These are phyloP conservation scores for Pristis pectinata DNA, from an alignment of 2,797 vertebrate genomes.

Conservation along the genomic window DNA sequence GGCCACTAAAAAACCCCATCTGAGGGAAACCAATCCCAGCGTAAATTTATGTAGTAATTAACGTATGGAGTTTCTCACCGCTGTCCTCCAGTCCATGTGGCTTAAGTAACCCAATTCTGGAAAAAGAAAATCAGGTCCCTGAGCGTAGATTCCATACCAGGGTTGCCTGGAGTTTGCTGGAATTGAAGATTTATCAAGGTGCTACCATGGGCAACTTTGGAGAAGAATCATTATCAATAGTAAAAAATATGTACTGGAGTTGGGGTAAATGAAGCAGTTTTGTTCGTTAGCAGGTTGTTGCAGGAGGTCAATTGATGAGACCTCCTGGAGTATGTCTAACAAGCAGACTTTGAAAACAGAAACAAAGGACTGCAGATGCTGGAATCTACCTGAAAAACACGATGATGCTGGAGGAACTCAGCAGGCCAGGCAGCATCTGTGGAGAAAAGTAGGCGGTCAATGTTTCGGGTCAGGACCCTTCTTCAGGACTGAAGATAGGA, in stretches of 20 bases:
- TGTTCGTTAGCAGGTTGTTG: neutral
- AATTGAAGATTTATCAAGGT: neutral
- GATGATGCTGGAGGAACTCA: too few relatives aligned
- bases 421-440: too few relatives aligned
- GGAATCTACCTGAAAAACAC: too few relatives aligned
- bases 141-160: neutral
- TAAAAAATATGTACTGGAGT: neutral
- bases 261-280: neutral
- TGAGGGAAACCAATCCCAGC: neutral
- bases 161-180: neutral
- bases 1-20: neutral
- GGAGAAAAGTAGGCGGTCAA: too few relatives aligned
- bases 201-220: too few relatives aligned
- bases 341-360: too few relatives aligned
- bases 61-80: neutral
- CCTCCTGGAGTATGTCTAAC: neutral
- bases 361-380: too few relatives aligned
- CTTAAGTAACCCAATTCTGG: neutral
- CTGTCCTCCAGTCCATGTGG: neutral
- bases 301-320: neutral
- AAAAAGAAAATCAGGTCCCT: neutral
- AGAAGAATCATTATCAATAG: too few relatives aligned
- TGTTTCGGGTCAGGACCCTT: too few relatives aligned
- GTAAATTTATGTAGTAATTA: neutral
- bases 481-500: too few relatives aligned